These are phyloP conservation scores for Luffia ferchaultella DNA, from an alignment of 2,888 invertebrate species.

Conservation along the genomic window DNA sequence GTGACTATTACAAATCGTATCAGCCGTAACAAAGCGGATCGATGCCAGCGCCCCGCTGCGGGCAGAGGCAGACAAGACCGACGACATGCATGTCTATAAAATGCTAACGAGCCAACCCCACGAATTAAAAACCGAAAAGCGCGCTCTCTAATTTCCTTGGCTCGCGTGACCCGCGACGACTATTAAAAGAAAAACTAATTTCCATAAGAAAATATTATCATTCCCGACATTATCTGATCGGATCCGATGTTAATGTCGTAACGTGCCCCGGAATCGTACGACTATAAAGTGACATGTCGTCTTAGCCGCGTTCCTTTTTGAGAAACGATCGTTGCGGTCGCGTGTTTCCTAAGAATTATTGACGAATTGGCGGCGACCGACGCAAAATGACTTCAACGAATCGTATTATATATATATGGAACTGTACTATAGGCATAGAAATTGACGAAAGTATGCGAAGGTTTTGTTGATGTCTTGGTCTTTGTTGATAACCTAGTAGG, in stretches of 20 bases:
- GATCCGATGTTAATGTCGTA: slow-evolving; percentile 53
- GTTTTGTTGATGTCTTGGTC: no score
- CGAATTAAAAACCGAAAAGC: slow-evolving; percentile 22
- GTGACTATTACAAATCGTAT: not conserved
- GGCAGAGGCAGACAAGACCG: not conserved
- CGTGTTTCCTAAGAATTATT: slow-evolving; percentile 57
- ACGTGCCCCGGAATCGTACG: not conserved
- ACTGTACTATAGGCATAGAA: no score
- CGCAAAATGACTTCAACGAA: slow-evolving; percentile 16
- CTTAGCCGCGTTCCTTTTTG: slow-evolving; percentile 43
- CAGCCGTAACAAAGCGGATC: not conserved
- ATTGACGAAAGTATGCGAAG: no score
- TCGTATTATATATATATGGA: not conserved
- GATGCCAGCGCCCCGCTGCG: not conserved
- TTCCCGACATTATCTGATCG: slow-evolving; percentile 46
- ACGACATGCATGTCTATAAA: slow-evolving; percentile 18
- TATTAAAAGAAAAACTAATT: slow-evolving; percentile 62
- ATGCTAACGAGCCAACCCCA: slow-evolving; percentile 33
- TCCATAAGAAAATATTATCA: slow-evolving; percentile 55
- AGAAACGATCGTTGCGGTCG: slow-evolving; percentile 54
- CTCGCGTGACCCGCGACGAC: slow-evolving; percentile 48
- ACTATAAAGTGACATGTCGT: slow-evolving; percentile 34
- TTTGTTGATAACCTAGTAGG: no score
- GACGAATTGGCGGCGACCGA: slow-evolving; percentile 50
- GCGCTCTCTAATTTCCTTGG: slow-evolving; percentile 29